These are phyloP conservation scores for Pygoscelis adeliae DNA, from an alignment of 2,113 vertebrate genomes.

Conservation along the genomic window DNA sequence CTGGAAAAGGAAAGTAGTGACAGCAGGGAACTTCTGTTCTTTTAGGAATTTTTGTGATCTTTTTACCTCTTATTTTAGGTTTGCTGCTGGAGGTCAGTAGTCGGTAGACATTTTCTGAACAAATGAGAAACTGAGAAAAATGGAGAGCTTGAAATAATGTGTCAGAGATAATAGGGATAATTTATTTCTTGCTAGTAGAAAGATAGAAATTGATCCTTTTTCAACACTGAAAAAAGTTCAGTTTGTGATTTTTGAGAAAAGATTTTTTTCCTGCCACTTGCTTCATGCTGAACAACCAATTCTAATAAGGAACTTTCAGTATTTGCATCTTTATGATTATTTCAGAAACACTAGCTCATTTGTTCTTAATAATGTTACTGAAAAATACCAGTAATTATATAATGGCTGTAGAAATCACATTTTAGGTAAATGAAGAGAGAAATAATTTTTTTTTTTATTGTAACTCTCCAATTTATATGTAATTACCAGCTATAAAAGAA, in stretches of 20 bases:
- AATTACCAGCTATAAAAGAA: constrained; percentile 84
- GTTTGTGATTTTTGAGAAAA: constrained; percentile 49
- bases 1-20: background rate
- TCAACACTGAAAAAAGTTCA: constrained; percentile 54
- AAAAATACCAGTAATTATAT: constrained; percentile 85
- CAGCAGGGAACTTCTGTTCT: background rate
- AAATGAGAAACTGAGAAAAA: constrained; percentile 4
- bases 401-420: constrained; percentile 79
- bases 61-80: background rate
- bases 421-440: constrained; percentile 82
- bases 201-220: constrained; percentile 33
- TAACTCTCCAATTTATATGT: constrained; percentile 82
- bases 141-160: background rate
- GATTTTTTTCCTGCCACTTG: constrained; percentile 19
- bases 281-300: constrained; percentile 38
- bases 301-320: constrained; percentile 71
- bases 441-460: constrained; percentile 78
- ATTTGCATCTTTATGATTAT: constrained; percentile 77
- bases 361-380: constrained; percentile 75
- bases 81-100: background rate
- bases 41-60: background rate
- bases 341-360: constrained; percentile 73
- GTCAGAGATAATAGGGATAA: background rate
- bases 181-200: constrained; percentile 28
- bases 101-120: background rate